A percentile compares a stretch with the other conserved stretches of the same genome.
phyloP scores from a whole-genome alignment of 2,113 vertebrate genomes.

The Daboia siamensis region DNA sequence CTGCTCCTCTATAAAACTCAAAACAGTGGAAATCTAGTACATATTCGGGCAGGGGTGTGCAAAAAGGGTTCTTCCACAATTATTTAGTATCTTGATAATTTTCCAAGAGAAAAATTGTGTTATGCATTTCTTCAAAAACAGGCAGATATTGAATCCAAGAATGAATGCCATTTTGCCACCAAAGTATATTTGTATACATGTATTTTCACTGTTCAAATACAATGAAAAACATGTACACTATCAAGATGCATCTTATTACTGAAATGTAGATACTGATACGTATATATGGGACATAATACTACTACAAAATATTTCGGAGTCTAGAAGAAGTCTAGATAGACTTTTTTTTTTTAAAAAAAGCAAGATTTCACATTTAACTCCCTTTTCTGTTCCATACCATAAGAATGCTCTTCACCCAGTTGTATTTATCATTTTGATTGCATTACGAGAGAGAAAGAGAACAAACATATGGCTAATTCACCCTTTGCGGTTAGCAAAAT shows the following conservation, averaged over 20 bases:
- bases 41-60: background rate
- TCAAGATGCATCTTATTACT: background rate
- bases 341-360: background rate
- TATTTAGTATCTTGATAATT: background rate
- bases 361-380: background rate
- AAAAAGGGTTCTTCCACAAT: background rate
- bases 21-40: background rate
- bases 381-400: background rate
- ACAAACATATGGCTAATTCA: background rate
- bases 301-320: background rate
- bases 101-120: background rate
- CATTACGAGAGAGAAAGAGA: background rate
- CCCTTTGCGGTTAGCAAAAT: background rate
- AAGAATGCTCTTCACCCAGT: background rate
- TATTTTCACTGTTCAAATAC: background rate
- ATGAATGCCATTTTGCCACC: background rate
- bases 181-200: background rate
- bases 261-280: background rate
- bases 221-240: background rate
- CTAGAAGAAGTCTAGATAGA: background rate
- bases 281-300: background rate
- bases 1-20: background rate
- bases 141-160: background rate
- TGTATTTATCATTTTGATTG: background rate
- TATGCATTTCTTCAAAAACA: background rate